Base-by-base conservation (phyloP, 64 coral and sea anemone genomes). In the Montipora efflorescens region DNA sequence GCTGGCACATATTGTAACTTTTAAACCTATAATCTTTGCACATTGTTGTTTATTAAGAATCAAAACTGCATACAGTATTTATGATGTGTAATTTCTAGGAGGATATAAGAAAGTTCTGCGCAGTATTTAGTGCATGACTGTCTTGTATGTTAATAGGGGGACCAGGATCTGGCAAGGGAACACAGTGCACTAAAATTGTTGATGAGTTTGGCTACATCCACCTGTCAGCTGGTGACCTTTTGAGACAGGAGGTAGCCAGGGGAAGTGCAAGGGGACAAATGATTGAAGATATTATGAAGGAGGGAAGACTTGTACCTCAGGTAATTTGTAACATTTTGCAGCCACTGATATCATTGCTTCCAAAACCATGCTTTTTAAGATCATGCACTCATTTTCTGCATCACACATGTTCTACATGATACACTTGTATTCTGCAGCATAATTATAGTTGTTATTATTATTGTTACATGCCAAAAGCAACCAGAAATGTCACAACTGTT, bases 91-190 rank as follows among this genome's bases (percentile, higher is more conserved):
- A 36, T 36, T 36, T 36, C 36, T 15, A 0, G 2, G 22, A 6
- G 48, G 7, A n/a, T 19, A 81, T 71, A 52, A 72, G 47, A 3
- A 61, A 14, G 15, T 12, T 53, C 68, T 59, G 11, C 52, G 0
- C 52, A 55, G 52, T 5, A 55, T 0, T 55, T 0, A 5, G 10
- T 55, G 52, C 10, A 0, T 55, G 52, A 36, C 36, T 55, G 1
- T 69, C 5, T 53, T 71, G 5, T 86, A 4, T 81, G 4, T 14
- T 49, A 57, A 13, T 51, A 98, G 97, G 97, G 28, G 97, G 97
- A 7, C 97, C 97, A 78, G 97, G 97, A 25, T 95, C 98, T 66
- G 98, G 98, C 51, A 99, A 99, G 74, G 98, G 98, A 22, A 99
- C 98, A 5, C 95, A 96, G 14, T 99, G 98, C 82, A 50, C 23